phyloP scores from a whole-genome alignment of 2,113 vertebrate species.

The Thymallus thymallus region DNA sequence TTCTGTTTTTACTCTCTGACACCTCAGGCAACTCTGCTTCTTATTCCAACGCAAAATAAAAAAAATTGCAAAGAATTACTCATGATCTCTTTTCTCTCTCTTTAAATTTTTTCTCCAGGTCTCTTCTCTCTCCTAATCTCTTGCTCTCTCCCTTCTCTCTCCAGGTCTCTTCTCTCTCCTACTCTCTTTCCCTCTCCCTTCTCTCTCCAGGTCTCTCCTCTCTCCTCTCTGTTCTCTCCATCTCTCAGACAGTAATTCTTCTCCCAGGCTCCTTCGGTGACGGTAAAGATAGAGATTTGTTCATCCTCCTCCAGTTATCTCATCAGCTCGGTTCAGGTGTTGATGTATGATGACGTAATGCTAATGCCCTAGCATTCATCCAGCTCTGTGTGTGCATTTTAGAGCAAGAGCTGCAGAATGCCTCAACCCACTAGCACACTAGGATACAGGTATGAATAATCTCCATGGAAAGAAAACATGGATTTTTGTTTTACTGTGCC shows the following conservation, averaged over 20 bases:
- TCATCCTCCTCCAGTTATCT: background rate
- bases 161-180: background rate
- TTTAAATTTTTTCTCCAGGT: too few relatives aligned
- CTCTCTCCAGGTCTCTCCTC: background rate
- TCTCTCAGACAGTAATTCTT: background rate
- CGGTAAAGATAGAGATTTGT: background rate
- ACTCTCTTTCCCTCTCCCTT: background rate
- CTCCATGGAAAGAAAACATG: too few relatives aligned
- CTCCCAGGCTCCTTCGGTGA: background rate
- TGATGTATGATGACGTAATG: constrained; percentile 2
- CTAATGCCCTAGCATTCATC: background rate
- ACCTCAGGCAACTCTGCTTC: background rate
- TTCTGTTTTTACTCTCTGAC: background rate
- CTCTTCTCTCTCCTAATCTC: background rate
- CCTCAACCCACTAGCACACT: too few relatives aligned
- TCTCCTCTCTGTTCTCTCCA: background rate
- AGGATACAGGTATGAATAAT: too few relatives aligned
- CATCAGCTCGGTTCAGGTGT: background rate
- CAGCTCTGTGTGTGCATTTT: background rate
- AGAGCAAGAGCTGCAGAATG: too few relatives aligned
- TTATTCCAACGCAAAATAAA: too few relatives aligned
- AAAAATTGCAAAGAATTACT: too few relatives aligned
- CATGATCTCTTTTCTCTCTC: background rate
- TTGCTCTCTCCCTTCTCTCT: background rate
- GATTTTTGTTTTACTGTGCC: too few relatives aligned